These are phyloP conservation scores for Drosophila takahashii DNA, from an alignment of 1,140 invertebrate species.

Conservation along the genomic window DNA sequence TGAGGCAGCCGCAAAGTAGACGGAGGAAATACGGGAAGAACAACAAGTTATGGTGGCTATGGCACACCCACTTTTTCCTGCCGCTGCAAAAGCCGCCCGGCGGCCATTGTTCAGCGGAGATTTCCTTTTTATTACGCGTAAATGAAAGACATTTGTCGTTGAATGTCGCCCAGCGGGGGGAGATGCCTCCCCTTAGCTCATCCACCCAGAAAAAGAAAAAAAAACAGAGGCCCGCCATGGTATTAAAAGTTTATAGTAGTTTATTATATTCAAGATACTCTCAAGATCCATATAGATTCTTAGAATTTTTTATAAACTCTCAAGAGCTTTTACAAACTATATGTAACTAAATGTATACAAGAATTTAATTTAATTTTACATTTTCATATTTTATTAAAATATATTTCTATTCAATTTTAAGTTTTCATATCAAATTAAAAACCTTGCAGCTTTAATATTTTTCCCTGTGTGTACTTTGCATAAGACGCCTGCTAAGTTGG, in stretches of 20 bases:
- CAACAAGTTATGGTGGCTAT: slow-evolving; percentile 47
- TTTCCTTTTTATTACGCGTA: slow-evolving; percentile 74
- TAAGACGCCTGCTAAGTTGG: slow-evolving; percentile 20
- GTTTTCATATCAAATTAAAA: too few relatives aligned
- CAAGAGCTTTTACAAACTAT: too few relatives aligned
- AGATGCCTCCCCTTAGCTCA: not conserved
- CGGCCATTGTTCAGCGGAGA: slow-evolving; percentile 62
- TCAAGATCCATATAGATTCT: too few relatives aligned
- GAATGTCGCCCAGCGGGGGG: slow-evolving; percentile 23
- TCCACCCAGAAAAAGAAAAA: not conserved
- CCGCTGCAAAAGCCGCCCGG: slow-evolving; percentile 47
- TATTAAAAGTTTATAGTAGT: too few relatives aligned
- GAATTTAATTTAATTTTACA: too few relatives aligned
- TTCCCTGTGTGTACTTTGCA: slow-evolving; percentile 18
- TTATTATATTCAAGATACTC: too few relatives aligned
- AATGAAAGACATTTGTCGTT: slow-evolving; percentile 72
- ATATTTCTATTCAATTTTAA: too few relatives aligned
- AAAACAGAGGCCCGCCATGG: not conserved
- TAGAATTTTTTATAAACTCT: too few relatives aligned
- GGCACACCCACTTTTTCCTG: not conserved
- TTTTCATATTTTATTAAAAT: too few relatives aligned
- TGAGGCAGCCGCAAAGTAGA: slow-evolving; percentile 47
- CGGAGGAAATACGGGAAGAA: not conserved
- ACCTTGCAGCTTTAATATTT: not conserved
- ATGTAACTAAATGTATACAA: too few relatives aligned